Base-by-base conservation (phyloP, 1,140 invertebrate genomes). In the Caenorhabditis latens region DNA sequence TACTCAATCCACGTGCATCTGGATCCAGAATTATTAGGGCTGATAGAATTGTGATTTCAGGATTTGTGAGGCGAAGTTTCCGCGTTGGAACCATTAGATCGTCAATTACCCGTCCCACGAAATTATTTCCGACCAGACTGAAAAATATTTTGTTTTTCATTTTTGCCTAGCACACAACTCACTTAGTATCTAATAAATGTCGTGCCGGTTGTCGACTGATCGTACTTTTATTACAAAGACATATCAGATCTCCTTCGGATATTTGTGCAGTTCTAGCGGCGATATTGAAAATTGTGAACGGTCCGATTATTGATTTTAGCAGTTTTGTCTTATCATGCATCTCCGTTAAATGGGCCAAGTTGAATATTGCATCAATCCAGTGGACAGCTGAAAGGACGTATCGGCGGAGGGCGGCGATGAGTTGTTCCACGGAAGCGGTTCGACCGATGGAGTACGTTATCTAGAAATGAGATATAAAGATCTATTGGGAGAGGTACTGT, bases 301-400 rank as follows among this genome's bases (percentile, higher is more conserved):
- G 84, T 32, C 61, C 82, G 48, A 55, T 63, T 57, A 61, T 9
- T 1, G 32, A 87, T 65, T 84, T 83, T 6, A 53, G 16, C 58
- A 83, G 83, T 50, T n/a, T 40, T 21, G 90, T 90, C 88, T 91
- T 91, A 65, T 91, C 91, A 57, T 87, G 57, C 19, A 88, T 53
- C 40, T 88, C 86, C 13, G 83, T 71, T 6, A 92, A 42, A 71
- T 86, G 32, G 13, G 86, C 88, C 87, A 92, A 53, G 19, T 82
- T 67, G 57, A 92, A 92, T 13, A 92, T 71, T 13, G 90, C 82
- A 58, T 92, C 92, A 48, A 92, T 89, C 91, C 91, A 92, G 67
- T 90, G 90, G 50, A 89, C 89, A 46, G 89, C 88, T 19, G 86
- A 89, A 14, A 91, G 58, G 13, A 90, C 89, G 83, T 91, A 92